Evolutionary conservation across 1,140 invertebrate species (phyloP).

Genomic region (Theocolax elegans): DNA sequence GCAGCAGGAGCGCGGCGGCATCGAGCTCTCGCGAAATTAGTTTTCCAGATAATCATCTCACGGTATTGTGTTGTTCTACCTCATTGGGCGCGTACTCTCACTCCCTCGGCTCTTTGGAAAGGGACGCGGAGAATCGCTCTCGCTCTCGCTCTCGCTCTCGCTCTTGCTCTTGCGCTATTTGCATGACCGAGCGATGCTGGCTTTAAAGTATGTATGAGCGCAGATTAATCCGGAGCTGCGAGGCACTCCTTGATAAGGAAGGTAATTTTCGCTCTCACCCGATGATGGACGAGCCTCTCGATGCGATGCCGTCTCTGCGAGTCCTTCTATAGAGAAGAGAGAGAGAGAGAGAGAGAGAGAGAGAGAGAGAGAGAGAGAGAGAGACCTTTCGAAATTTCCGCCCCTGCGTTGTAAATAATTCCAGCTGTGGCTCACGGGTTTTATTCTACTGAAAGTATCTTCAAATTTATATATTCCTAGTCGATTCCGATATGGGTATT

Average conservation of each 20-base stretch:
- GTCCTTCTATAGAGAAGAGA: too few species aligned
- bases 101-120: background rate
- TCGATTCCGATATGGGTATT: too few species aligned
- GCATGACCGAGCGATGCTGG: constrained; percentile 44
- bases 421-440: background rate
- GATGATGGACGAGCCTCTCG: constrained; percentile 54
- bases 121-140: too few species aligned
- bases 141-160: background rate
- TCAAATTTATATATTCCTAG: background rate
- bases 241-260: constrained; percentile 60
- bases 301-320: constrained; percentile 22
- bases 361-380: too few species aligned
- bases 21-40: constrained; percentile 64
- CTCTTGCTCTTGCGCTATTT: constrained; percentile 41
- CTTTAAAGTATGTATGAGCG: constrained; percentile 60
- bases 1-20: constrained; percentile 47
- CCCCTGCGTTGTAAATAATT: background rate
- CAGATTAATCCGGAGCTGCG: constrained; percentile 61
- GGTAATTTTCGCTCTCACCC: constrained; percentile 57
- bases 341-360: too few species aligned
- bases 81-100: constrained; percentile 30
- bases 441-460: background rate
- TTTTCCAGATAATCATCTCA: constrained; percentile 69
- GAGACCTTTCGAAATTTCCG: constrained; percentile 12
- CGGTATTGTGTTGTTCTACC: constrained; percentile 62